These are phyloP conservation scores for Cherax quadricarinatus DNA, from an alignment of 1,140 invertebrate species.

Conservation along the genomic window DNA sequence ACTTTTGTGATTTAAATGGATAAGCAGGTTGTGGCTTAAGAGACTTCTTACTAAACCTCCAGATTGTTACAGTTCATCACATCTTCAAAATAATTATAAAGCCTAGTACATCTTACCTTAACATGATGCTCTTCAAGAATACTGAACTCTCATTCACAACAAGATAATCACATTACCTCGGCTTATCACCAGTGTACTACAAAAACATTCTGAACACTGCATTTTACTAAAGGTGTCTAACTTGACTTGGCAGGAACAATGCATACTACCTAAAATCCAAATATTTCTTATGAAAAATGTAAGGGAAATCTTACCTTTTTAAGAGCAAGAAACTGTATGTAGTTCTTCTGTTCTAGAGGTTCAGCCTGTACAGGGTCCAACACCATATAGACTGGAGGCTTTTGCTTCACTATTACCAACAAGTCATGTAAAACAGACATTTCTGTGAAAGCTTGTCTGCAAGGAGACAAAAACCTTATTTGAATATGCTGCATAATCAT, in stretches of 20 bases:
- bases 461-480: conserved; percentile 34
- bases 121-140: not conserved
- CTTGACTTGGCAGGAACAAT: too few relatives aligned
- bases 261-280: not conserved
- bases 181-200: not conserved
- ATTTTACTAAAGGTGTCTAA: not conserved
- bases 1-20: too few relatives aligned
- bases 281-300: not conserved
- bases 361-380: conserved; percentile 94
- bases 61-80: not conserved
- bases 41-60: not conserved
- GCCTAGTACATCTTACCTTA: not conserved
- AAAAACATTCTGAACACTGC: not conserved
- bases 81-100: not conserved
- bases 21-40: not conserved
- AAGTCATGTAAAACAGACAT: conserved; percentile 95
- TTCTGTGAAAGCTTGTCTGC: conserved; percentile 90
- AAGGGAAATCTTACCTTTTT: conserved; percentile 83
- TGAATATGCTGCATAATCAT: not conserved
- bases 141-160: not conserved
- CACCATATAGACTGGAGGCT: conserved; percentile 89
- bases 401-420: conserved; percentile 93
- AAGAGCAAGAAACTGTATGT: conserved; percentile 92
- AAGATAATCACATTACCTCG: not conserved
- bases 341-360: conserved; percentile 86